phyloP scores from a whole-genome alignment of 2,113 vertebrate genomes.

The Dermatemys mawii region DNA sequence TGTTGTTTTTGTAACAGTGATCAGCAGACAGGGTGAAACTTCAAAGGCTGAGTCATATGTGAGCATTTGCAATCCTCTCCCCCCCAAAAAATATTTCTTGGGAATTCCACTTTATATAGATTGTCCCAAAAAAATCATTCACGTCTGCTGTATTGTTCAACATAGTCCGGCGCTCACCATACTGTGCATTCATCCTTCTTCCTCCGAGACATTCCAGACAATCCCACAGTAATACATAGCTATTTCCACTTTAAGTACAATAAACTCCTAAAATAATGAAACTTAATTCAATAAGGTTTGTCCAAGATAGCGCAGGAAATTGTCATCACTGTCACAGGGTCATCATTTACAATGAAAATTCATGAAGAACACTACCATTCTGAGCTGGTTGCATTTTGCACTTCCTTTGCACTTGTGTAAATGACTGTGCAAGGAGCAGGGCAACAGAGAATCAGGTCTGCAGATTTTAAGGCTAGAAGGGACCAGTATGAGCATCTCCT shows the following conservation, averaged over 20 bases:
- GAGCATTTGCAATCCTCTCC: not conserved
- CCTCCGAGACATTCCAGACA: not conserved
- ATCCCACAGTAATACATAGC: not conserved
- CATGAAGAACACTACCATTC: not conserved
- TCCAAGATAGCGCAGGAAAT: not conserved
- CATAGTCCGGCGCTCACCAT: too few relatives aligned
- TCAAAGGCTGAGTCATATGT: too few relatives aligned
- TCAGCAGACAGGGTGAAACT: not conserved
- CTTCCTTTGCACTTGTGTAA: not conserved
- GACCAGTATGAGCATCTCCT: not conserved
- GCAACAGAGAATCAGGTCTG: accelerated
- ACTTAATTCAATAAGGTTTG: not conserved
- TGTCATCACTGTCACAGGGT: not conserved
- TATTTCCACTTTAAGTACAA: not conserved
- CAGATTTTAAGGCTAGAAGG: not conserved
- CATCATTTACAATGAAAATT: not conserved
- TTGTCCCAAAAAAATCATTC: not conserved
- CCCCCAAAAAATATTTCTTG: not conserved
- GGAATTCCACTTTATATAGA: not conserved
- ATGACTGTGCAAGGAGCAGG: accelerated
- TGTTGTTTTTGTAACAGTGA: not conserved
- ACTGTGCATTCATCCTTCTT: not conserved
- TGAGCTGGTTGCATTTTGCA: accelerated
- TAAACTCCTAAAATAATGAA: not conserved
- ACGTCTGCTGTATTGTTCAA: not conserved